phyloP scores from a whole-genome alignment of 2,797 vertebrate genomes.

The Bradypodion pumilum region DNA sequence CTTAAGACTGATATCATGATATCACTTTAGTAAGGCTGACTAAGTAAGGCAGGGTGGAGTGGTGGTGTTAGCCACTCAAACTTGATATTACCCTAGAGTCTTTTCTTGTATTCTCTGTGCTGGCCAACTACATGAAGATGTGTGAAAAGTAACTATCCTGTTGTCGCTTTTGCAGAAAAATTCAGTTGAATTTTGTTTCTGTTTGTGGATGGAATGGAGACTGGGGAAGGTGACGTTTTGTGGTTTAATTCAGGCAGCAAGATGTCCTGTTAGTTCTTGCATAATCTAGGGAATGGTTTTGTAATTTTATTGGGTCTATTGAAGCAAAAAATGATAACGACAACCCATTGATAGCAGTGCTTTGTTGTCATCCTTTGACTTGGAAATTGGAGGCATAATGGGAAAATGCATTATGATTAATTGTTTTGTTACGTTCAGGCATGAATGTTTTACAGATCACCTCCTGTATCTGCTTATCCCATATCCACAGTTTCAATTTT shows the following conservation, averaged over 20 bases:
- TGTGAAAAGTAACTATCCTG: too few relatives aligned
- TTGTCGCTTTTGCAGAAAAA: background rate
- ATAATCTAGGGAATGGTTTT: background rate
- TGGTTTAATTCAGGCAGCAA: too few relatives aligned
- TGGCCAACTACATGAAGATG: too few relatives aligned
- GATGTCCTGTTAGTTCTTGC: background rate
- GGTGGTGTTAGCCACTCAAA: too few relatives aligned
- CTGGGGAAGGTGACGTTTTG: too few relatives aligned
- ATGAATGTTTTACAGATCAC: background rate
- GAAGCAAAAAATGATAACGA: too few relatives aligned
- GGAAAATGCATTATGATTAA: background rate
- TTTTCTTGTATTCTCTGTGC: too few relatives aligned
- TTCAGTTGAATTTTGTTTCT: background rate
- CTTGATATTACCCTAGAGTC: too few relatives aligned
- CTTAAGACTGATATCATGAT: background rate
- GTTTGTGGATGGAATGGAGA: background rate
- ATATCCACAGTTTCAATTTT: too few relatives aligned
- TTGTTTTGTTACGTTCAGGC: background rate
- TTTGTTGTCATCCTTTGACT: background rate
- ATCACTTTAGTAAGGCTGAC: background rate
- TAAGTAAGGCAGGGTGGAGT: background rate
- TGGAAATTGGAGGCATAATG: background rate
- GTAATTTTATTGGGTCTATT: too few relatives aligned
- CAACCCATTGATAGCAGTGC: too few relatives aligned
- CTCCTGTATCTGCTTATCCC: too few relatives aligned